Evolutionary conservation across 1,140 invertebrate genomes (phyloP).

Genomic region (Frieseomelitta varia): DNA sequence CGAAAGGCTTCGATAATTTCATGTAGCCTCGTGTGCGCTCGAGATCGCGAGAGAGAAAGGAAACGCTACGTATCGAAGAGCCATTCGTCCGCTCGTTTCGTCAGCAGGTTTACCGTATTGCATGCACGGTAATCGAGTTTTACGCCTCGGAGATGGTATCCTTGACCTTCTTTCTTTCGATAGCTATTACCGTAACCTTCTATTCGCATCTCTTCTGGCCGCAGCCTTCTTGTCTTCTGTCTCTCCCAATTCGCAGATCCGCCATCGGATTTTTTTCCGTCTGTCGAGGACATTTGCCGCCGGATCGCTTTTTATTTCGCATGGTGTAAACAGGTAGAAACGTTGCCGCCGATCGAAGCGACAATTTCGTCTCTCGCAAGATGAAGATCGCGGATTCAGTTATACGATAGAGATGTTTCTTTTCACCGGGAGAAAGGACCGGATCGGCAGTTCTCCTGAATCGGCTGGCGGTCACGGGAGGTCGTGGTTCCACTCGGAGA

Average conservation of each 20-base stretch:
- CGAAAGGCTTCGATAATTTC: background rate
- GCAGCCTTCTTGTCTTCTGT: no score
- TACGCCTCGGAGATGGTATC: constrained; percentile 49
- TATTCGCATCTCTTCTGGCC: background rate
- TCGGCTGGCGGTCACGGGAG: constrained; percentile 6
- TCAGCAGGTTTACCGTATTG: constrained; percentile 25
- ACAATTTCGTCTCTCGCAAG: background rate
- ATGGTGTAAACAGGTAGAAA: background rate
- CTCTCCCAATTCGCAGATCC: background rate
- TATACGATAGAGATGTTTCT: background rate
- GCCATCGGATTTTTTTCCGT: background rate
- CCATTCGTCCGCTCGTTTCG: constrained; percentile 4
- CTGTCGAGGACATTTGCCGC: no score
- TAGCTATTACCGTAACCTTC: constrained; percentile 47
- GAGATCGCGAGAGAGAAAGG: background rate
- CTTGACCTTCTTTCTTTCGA: constrained; percentile 63
- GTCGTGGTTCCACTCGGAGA: constrained; percentile 17
- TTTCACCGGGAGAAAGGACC: no score
- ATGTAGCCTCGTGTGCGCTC: background rate
- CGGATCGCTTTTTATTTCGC: background rate
- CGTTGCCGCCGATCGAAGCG: background rate
- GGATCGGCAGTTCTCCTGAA: background rate
- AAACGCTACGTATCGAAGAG: background rate
- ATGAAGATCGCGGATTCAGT: background rate
- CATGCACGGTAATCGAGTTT: constrained; percentile 45